These are phyloP conservation scores for Drosophila sechellia DNA, from an alignment of 1,140 invertebrate species.

Conservation along the genomic window DNA sequence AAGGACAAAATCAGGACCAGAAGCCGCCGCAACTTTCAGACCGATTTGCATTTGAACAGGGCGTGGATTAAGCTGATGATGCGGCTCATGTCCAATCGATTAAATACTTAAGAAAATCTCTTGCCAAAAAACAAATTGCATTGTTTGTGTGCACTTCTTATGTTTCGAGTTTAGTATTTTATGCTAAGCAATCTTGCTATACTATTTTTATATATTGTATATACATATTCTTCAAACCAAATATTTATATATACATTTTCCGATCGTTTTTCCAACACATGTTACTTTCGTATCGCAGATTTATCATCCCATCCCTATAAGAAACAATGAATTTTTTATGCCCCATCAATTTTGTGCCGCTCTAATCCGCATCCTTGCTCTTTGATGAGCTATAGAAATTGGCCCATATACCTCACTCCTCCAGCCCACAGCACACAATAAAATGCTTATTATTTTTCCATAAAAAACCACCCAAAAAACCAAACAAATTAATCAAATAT, in stretches of 20 bases:
- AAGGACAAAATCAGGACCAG: conserved; percentile 14
- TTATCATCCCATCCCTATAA: not conserved
- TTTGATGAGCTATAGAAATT: conserved; percentile 20
- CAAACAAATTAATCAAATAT: conserved; percentile 81
- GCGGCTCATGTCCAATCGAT: conserved; percentile 22
- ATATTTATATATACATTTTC: not conserved
- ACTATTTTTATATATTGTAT: no score
- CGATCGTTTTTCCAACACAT: not conserved
- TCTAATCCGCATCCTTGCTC: conserved; percentile 3
- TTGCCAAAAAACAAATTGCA: not conserved
- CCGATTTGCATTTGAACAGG: conserved; percentile 58
- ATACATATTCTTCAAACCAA: no score
- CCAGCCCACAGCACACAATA: conserved; percentile 22
- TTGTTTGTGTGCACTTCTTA: not conserved
- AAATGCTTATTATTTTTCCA: conserved; percentile 79
- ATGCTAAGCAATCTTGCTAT: no score
- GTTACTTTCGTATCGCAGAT: not conserved
- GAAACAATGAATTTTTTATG: not conserved
- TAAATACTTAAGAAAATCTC: conserved; percentile 21
- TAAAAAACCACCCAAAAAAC: conserved; percentile 79
- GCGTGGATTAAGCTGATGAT: conserved; percentile 24
- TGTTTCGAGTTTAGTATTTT: no score
- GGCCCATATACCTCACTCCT: conserved; percentile 7
- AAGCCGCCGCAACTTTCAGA: conserved; percentile 2
- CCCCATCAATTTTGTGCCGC: conserved; percentile 14